phyloP scores from a whole-genome alignment of 2,888 invertebrate genomes.

The Baronia brevicornis region DNA sequence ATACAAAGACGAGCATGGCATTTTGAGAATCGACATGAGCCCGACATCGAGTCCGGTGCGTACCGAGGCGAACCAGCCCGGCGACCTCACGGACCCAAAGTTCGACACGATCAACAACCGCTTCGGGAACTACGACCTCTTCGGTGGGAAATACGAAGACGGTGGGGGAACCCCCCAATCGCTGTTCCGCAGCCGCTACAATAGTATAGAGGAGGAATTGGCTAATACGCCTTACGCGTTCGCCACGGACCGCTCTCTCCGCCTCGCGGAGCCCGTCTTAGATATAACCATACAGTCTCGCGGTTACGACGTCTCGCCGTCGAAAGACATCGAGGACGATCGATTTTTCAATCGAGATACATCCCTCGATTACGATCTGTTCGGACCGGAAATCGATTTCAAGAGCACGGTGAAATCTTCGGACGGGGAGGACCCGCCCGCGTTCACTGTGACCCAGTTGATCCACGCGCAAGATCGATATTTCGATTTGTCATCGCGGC shows the following conservation, averaged over 20 bases:
- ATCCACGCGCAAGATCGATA: slow-evolving; percentile 68
- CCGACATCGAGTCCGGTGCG: slow-evolving; percentile 37
- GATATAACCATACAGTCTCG: slow-evolving; percentile 51
- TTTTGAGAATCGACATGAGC: slow-evolving; percentile 66
- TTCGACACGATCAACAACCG: slow-evolving; percentile 66
- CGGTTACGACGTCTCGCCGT: slow-evolving; percentile 37
- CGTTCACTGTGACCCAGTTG: slow-evolving; percentile 62
- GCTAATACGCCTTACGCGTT: slow-evolving; percentile 73
- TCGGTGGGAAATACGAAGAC: slow-evolving; percentile 57
- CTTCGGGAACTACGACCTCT: slow-evolving; percentile 62
- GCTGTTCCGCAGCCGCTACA: slow-evolving; percentile 66
- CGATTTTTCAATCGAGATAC: slow-evolving; percentile 44
- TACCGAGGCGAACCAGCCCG: slow-evolving; percentile 22
- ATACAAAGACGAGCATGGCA: slow-evolving; percentile 66
- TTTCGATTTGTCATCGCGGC: slow-evolving; percentile 52
- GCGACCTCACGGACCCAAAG: slow-evolving; percentile 41
- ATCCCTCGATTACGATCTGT: slow-evolving; percentile 36
- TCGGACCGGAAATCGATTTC: slow-evolving; percentile 50
- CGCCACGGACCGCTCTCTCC: slow-evolving; percentile 46
- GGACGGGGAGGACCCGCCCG: slow-evolving; percentile 35
- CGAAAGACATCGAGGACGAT: slow-evolving; percentile 56
- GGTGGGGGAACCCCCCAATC: slow-evolving; percentile 44
- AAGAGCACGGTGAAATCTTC: slow-evolving; percentile 18
- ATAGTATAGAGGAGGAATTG: slow-evolving; percentile 66
- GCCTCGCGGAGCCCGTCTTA: slow-evolving; percentile 33